phyloP scores from a whole-genome alignment of 2,113 vertebrate genomes.

The Leptobrachium ailaonicum region DNA sequence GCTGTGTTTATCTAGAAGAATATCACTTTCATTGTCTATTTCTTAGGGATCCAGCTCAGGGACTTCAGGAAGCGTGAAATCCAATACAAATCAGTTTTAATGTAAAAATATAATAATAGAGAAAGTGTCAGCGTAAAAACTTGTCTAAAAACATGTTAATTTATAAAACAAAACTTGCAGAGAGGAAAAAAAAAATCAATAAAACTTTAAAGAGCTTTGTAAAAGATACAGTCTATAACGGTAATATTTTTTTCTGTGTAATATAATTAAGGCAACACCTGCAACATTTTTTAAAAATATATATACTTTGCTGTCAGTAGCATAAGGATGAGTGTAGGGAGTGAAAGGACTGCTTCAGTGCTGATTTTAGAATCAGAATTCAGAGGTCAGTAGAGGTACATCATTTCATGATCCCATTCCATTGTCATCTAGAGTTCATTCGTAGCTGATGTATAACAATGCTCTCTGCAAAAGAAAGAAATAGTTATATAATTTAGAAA shows the following conservation, averaged over 20 bases:
- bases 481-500: not conserved
- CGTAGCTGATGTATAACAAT: constrained; percentile 81
- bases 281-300: constrained; percentile 57
- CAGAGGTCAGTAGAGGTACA: constrained; percentile 56
- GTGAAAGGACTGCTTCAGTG: constrained; percentile 1
- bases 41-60: no score
- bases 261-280: constrained; percentile 1
- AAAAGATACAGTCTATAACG: not conserved
- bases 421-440: constrained; percentile 75
- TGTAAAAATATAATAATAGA: constrained; percentile 32
- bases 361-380: constrained; percentile 50
- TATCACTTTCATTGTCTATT: no score
- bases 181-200: not conserved
- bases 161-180: constrained; percentile 29
- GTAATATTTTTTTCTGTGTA: not conserved
- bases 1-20: no score
- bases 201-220: not conserved
- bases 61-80: no score
- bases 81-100: not conserved
- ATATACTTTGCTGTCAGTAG: constrained; percentile 69
- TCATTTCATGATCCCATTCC: constrained; percentile 37
- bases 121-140: not conserved
- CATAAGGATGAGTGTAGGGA: constrained; percentile 55
- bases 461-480: constrained; percentile 76
- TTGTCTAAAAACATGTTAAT: not conserved